Evolutionary conservation across 2,888 invertebrate genomes (phyloP).

Genomic region (Ectemnius continuus): DNA sequence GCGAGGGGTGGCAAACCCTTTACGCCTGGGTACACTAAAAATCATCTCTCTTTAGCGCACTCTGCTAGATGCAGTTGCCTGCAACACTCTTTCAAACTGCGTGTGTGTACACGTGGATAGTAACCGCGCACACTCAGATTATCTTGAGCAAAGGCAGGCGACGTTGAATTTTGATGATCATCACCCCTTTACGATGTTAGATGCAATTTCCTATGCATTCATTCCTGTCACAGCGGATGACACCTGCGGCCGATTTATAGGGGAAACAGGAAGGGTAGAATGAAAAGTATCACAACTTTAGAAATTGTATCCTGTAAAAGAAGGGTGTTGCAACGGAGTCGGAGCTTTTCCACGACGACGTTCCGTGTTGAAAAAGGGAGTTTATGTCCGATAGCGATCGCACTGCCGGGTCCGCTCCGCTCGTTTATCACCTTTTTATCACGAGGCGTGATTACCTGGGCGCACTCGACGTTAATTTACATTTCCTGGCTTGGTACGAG

Average conservation of each 20-base stretch:
- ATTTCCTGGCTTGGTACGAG: slow-evolving; percentile 44
- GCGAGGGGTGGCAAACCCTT: slow-evolving; percentile 28
- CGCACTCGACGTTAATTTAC: slow-evolving; percentile 62
- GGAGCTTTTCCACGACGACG: slow-evolving; percentile 53
- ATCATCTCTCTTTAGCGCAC: slow-evolving; percentile 51
- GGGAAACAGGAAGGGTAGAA: slow-evolving; percentile 37
- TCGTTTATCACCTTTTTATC: slow-evolving; percentile 68
- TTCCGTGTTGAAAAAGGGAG: slow-evolving; percentile 49
- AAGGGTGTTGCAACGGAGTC: slow-evolving; percentile 27
- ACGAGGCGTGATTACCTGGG: slow-evolving; percentile 61
- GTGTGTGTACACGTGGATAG: no score
- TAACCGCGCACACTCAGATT: no score
- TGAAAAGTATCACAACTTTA: background rate
- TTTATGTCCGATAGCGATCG: slow-evolving; percentile 59
- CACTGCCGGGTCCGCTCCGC: slow-evolving; percentile 41
- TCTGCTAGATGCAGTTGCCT: slow-evolving; percentile 46
- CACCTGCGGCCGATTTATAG: slow-evolving; percentile 15
- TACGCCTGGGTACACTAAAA: slow-evolving; percentile 43
- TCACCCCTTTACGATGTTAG: no score
- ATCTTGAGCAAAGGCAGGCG: background rate
- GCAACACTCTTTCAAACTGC: slow-evolving; percentile 16
- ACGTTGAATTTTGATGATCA: background rate
- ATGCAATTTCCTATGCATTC: no score
- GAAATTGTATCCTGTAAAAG: slow-evolving; percentile 24
- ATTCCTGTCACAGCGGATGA: no score